Percentiles rank a stretch among this genome's conserved stretches.
Evolutionary conservation across 2,888 invertebrate genomes (phyloP).

Genomic region (Chloroclysta siterata): DNA sequence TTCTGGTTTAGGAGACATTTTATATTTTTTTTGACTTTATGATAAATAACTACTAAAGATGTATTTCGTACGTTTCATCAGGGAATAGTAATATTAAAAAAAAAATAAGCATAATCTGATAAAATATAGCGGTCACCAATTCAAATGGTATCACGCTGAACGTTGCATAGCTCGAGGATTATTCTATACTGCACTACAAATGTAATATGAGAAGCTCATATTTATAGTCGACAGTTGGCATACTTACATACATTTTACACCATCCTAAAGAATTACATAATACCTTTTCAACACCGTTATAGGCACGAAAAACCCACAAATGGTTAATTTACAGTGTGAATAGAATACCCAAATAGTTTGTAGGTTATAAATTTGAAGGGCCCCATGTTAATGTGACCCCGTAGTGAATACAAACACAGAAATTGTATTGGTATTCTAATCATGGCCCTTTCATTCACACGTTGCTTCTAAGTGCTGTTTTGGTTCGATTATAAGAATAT

Average conservation of each 20-base stretch:
- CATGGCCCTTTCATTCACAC: constrained; percentile 36
- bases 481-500: constrained; percentile 30
- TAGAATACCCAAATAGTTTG: constrained; percentile 33
- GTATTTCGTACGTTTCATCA: too few species aligned
- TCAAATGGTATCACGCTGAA: too few species aligned
- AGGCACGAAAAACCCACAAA: constrained; percentile 33
- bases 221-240: constrained; percentile 9
- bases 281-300: constrained; percentile 34
- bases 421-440: constrained; percentile 30
- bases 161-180: too few species aligned
- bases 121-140: too few species aligned
- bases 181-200: too few species aligned
- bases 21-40: too few species aligned
- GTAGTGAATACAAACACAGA: constrained; percentile 31
- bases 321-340: constrained; percentile 39
- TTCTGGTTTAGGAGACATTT: too few species aligned
- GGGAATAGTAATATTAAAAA: too few species aligned
- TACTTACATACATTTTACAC: constrained; percentile 24
- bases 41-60: too few species aligned
- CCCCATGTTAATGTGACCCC: constrained; percentile 24
- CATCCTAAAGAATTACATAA: constrained; percentile 22
- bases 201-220: constrained; percentile 1
- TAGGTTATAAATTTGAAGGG: constrained; percentile 31
- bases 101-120: too few species aligned
- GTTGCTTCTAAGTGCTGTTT: constrained; percentile 34